Conservation (phyloP, 2,888 invertebrate species). For the Ophioninae sp. region DNA sequence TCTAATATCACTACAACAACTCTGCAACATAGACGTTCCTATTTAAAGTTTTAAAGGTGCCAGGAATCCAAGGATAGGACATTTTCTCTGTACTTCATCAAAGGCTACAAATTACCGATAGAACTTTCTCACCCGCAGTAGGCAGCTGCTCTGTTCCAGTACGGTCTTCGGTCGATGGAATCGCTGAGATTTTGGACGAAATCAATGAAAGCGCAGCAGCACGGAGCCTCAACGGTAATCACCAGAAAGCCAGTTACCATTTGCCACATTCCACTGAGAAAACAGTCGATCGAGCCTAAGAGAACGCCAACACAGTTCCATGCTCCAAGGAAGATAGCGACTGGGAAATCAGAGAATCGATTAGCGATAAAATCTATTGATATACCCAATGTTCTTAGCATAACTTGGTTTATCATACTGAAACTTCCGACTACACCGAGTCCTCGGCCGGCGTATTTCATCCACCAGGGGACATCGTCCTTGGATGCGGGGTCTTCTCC, state of each 20-base stretch:
- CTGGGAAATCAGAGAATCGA: slow-evolving; percentile 83
- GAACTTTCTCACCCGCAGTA: slow-evolving; percentile 90
- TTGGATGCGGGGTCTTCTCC: slow-evolving; percentile 89
- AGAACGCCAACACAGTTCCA: slow-evolving; percentile 88
- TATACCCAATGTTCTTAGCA: not conserved
- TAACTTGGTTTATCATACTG: slow-evolving; percentile 83
- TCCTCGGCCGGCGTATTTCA: slow-evolving; percentile 92
- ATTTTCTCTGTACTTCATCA: not conserved
- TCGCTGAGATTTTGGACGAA: slow-evolving; percentile 94
- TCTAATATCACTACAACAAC: not conserved
- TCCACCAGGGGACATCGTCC: slow-evolving; percentile 94
- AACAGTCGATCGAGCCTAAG: slow-evolving; percentile 84
- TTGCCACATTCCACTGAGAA: slow-evolving; percentile 92
- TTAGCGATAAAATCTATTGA: not conserved
- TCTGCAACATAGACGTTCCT: not conserved
- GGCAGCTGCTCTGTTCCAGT: slow-evolving; percentile 93
- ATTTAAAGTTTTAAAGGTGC: too few species aligned
- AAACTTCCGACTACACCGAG: slow-evolving; percentile 92
- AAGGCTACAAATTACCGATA: not conserved
- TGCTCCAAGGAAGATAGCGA: slow-evolving; percentile 92
- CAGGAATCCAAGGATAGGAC: not conserved
- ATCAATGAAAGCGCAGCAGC: slow-evolving; percentile 98
- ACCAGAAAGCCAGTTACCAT: slow-evolving; percentile 94
- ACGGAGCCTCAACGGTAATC: slow-evolving; percentile 96
- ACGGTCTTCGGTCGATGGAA: slow-evolving; percentile 91